Base-by-base conservation (phyloP, 2,888 invertebrate genomes). In the Callimorpha dominula region DNA sequence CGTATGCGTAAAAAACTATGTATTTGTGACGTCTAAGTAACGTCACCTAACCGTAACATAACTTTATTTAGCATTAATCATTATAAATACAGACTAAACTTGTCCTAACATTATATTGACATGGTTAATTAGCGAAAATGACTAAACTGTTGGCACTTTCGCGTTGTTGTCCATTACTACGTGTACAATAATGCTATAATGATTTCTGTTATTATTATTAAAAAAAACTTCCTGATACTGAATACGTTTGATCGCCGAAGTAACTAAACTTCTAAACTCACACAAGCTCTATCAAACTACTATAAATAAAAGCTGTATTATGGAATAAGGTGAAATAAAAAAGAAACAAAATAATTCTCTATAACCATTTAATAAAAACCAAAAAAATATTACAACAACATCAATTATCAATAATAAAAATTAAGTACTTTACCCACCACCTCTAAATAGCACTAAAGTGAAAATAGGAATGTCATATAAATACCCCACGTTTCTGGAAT, bases 341-440 rank as follows among this genome's bases (percentile, higher is more conserved):
- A 89, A 90, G 87, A 89, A 88, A 82, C 85, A 89, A 90, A 88
- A 85, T 72, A 78, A 81, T 81, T 88, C 84, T 85, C 90, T 90
- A 88, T 89, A 94, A 94, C 93, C 91, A 85, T 94, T 95, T 95
- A 94, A 93, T 94, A 90, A 93, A 92, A 94, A 93, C 88, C 89
- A 92, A 94, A 93, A 91, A 85, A 79, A 83, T 83, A 89, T 87
- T 86, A 89, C 87, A 91, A 92, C 89, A 90, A 91, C 83, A 84
- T 91, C 85, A 88, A 87, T 81, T 80, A 84, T 85, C 83, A 83
- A 69, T 66, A 64, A 87, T 87, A 86, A 86, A 88, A 90, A 88
- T 89, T 92, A 92, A 91, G 90, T 92, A 92, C 88, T 86, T 87
- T 88, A 89, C 92, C 94, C 94, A 82, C 87, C 93, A 94, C 94